Conservation (phyloP, 2,888 invertebrate genomes). For the Dicycla oo region DNA sequence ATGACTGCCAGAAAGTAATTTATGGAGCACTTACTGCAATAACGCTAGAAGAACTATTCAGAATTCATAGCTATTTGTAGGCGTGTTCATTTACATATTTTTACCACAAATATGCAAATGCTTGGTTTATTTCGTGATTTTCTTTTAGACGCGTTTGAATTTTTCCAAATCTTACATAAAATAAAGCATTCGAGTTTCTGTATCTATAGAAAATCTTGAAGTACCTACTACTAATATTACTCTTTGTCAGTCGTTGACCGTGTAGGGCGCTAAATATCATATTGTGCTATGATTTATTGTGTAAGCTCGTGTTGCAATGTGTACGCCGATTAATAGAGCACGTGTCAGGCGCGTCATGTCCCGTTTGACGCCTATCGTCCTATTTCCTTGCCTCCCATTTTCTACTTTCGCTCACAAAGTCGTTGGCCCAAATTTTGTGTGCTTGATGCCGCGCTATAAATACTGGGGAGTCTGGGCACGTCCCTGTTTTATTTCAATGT, state of each 20-base stretch:
- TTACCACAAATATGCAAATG: conserved; percentile 62
- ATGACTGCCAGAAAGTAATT: conserved; percentile 35
- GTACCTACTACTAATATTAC: neutral
- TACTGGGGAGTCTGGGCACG: conserved; percentile 65
- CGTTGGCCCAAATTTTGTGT: conserved; percentile 78
- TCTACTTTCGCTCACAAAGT: conserved; percentile 70
- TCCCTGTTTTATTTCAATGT: conserved; percentile 71
- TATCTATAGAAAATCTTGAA: conserved; percentile 1
- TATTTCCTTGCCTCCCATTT: conserved; percentile 60
- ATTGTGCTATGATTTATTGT: conserved; percentile 3
- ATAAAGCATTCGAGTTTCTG: neutral
- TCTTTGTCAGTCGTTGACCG: conserved; percentile 7
- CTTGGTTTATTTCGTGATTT: conserved; percentile 35
- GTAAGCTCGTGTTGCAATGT: conserved; percentile 21
- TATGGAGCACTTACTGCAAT: conserved; percentile 37
- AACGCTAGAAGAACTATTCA: conserved; percentile 50
- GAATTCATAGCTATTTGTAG: conserved; percentile 48
- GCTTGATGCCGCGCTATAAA: conserved; percentile 74
- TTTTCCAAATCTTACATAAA: conserved; percentile 25
- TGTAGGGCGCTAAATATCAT: neutral
- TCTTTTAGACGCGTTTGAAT: conserved; percentile 22
- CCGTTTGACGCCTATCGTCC: conserved; percentile 45
- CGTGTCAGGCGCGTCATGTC: conserved; percentile 27
- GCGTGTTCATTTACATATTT: conserved; percentile 61
- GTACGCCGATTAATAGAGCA: conserved; percentile 11